Evolutionary conservation across 2,888 invertebrate genomes (phyloP).

Genomic region (Papilio elwesi): DNA sequence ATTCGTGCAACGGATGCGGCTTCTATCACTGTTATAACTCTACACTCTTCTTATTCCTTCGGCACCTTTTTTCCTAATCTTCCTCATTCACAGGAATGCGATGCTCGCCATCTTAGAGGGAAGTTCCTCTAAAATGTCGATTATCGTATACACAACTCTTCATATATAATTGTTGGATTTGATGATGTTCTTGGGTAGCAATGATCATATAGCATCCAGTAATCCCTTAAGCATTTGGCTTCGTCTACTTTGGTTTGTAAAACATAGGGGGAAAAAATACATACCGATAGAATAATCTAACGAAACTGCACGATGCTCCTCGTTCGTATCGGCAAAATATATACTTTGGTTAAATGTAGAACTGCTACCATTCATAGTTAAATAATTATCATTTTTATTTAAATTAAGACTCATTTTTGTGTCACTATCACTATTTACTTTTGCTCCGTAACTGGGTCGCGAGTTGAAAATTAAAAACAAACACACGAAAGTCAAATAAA

Average conservation of each 20-base stretch:
- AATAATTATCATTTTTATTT: constrained; percentile 54
- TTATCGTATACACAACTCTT: too few relatives aligned
- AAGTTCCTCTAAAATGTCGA: too few relatives aligned
- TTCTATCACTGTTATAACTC: too few relatives aligned
- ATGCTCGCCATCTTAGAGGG: too few relatives aligned
- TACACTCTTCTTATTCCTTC: too few relatives aligned
- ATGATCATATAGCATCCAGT: neutral
- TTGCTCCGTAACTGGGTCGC: constrained; percentile 57
- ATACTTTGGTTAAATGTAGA: constrained; percentile 55
- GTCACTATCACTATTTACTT: constrained; percentile 53
- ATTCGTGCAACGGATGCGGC: too few relatives aligned
- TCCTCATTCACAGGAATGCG: too few relatives aligned
- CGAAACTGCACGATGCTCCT: neutral
- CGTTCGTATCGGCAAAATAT: constrained; percentile 35
- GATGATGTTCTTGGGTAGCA: neutral
- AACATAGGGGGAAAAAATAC: neutral
- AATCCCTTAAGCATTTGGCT: neutral
- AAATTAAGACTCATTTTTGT: constrained; percentile 49
- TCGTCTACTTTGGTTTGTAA: neutral
- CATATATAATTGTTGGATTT: too few relatives aligned
- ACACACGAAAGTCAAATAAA: constrained; percentile 57
- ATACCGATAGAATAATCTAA: constrained; percentile 27
- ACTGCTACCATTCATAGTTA: constrained; percentile 46
- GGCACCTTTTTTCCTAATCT: too few relatives aligned
- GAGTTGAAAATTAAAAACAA: constrained; percentile 69